These are phyloP conservation scores for Lamellibrachia columna DNA, from an alignment of 2,888 invertebrate species.

Conservation along the genomic window DNA sequence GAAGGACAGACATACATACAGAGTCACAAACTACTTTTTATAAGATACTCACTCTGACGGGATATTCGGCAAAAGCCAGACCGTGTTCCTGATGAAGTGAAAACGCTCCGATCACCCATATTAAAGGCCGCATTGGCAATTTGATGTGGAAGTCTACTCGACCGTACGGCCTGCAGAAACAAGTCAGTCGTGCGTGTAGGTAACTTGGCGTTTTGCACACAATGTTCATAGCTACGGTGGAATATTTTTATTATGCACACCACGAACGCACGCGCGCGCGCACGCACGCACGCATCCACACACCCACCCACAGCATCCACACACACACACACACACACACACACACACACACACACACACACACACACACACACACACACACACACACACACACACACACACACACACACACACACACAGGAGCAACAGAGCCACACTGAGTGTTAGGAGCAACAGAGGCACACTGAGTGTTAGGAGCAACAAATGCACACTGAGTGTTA, in stretches of 20 bases:
- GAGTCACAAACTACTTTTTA: too few species aligned
- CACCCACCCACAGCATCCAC: neutral
- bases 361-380: too few species aligned
- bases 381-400: too few species aligned
- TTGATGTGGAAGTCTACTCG: neutral
- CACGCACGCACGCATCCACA: conserved; percentile 22
- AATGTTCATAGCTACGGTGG: too few species aligned
- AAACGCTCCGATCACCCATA: neutral
- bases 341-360: too few species aligned
- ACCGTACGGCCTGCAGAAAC: neutral
- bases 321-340: conserved; percentile 28
- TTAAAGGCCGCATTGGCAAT: neutral
- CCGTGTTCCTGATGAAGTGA: neutral
- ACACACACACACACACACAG: neutral
- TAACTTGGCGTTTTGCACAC: too few species aligned
- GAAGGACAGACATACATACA: too few species aligned
- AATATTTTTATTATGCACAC: neutral
- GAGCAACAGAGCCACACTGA: too few species aligned
- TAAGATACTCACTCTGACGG: neutral
- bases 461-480: too few species aligned
- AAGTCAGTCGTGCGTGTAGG: neutral
- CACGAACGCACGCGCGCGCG: conserved; percentile 26
- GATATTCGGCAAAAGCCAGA: neutral
- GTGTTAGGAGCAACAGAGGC: too few species aligned
- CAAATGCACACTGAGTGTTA: too few species aligned